Percentiles rank a stretch among this genome's conserved stretches.
phyloP scores from a whole-genome alignment of 2,797 vertebrate species.

The Notolepis coatsorum region DNA sequence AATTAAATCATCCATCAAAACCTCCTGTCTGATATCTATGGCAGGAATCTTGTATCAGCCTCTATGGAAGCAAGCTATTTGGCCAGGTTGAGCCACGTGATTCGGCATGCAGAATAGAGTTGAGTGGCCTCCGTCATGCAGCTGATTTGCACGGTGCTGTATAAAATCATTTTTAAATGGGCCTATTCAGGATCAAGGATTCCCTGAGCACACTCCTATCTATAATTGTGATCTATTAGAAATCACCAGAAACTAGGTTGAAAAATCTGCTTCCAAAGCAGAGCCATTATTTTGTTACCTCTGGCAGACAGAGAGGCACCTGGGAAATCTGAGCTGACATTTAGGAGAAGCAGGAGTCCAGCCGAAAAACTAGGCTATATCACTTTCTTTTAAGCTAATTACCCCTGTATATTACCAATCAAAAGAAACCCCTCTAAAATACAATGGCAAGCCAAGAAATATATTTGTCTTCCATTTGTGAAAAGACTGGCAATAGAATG shows the following conservation, averaged over 20 bases:
- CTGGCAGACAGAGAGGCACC: constrained; percentile 83
- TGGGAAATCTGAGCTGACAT: constrained; percentile 80
- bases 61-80: too few species aligned
- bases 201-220: constrained; percentile 61
- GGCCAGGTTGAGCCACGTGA: constrained; percentile 8
- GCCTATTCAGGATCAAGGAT: constrained; percentile 48
- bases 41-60: too few species aligned
- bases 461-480: constrained; percentile 78
- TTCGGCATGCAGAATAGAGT: constrained; percentile 33
- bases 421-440: constrained; percentile 63
- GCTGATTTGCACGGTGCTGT: constrained; percentile 25
- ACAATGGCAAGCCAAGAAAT: constrained; percentile 75
- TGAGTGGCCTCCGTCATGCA: constrained; percentile 28
- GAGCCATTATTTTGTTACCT: constrained; percentile 76
- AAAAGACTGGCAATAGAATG: constrained; percentile 63
- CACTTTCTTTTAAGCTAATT: constrained; percentile 79
- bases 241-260: constrained; percentile 53
- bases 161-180: constrained; percentile 43
- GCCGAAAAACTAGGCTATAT: constrained; percentile 65
- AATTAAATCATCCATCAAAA: too few species aligned
- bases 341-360: constrained; percentile 56
- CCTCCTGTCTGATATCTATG: too few species aligned
- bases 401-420: constrained; percentile 76
- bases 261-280: constrained; percentile 63
- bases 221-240: constrained; percentile 75